A percentile compares a stretch with the other conserved stretches of the same genome.
These are phyloP conservation scores for Choloepus didactylus DNA, from an alignment of 2,797 vertebrate species.

Conservation along the genomic window DNA sequence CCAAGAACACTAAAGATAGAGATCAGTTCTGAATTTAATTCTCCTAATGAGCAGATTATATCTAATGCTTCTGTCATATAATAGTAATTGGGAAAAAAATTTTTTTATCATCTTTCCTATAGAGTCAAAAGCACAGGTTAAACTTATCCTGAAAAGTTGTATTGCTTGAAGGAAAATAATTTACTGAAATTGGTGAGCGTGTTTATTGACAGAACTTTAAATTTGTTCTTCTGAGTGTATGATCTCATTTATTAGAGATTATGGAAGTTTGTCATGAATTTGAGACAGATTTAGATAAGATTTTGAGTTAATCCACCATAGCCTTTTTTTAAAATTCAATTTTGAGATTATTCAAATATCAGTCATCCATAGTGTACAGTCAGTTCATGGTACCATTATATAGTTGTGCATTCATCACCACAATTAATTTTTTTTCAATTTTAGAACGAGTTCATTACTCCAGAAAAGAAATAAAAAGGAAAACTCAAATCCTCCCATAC, in stretches of 20 bases:
- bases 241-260: constrained; percentile 37
- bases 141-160: constrained; percentile 34
- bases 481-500: too few species aligned
- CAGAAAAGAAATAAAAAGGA: too few species aligned
- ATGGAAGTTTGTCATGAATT: constrained; percentile 54
- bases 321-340: not conserved
- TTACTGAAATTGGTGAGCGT: constrained; percentile 24
- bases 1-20: constrained; percentile 41
- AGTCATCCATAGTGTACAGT: too few species aligned
- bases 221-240: constrained; percentile 24
- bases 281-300: constrained; percentile 15
- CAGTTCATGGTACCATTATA: too few species aligned
- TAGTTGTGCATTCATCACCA: too few species aligned
- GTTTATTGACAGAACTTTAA: constrained; percentile 4
- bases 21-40: constrained; percentile 32
- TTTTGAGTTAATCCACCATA: constrained; percentile 41
- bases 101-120: not conserved
- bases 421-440: too few species aligned
- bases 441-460: too few species aligned
- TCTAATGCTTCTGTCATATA: not conserved
- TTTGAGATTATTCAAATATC: too few species aligned
- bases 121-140: constrained; percentile 16
- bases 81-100: not conserved
- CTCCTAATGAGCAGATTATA: not conserved
- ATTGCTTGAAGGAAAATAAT: constrained; percentile 16